Evolutionary conservation across 2,888 invertebrate species (phyloP).

Genomic region (Orchesella flavescens): DNA sequence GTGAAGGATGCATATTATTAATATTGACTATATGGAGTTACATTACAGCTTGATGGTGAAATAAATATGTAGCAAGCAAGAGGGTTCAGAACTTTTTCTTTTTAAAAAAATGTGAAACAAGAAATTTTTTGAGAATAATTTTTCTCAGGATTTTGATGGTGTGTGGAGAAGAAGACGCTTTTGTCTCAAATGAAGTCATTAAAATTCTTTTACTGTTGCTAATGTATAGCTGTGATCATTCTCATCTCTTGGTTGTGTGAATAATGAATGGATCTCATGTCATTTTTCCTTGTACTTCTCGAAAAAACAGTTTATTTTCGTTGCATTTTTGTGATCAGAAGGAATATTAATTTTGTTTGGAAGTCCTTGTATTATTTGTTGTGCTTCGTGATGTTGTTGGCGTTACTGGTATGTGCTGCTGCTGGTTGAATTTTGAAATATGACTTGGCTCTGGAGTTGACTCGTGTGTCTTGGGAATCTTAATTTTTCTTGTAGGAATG

Average conservation of each 20-base stretch:
- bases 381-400: not conserved
- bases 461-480: constrained; percentile 49
- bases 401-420: not conserved
- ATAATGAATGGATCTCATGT: constrained; percentile 62
- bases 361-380: constrained; percentile 52
- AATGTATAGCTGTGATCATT: constrained; percentile 38
- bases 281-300: constrained; percentile 62
- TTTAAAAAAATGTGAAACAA: constrained; percentile 17
- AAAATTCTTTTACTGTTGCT: constrained; percentile 53
- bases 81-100: not conserved
- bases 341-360: constrained; percentile 63
- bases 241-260: constrained; percentile 46
- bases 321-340: constrained; percentile 64
- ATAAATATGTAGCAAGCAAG: constrained; percentile 8
- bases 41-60: constrained; percentile 15
- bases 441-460: constrained; percentile 59
- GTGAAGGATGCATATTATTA: constrained; percentile 19
- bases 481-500: constrained; percentile 41
- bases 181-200: constrained; percentile 63
- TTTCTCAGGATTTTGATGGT: constrained; percentile 9
- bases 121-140: not conserved
- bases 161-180: constrained; percentile 31
- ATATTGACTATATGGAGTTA: constrained; percentile 12
- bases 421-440: constrained; percentile 58
- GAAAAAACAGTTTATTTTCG: constrained; percentile 63